Base-by-base conservation (phyloP, 2,888 invertebrate species). In the Drosophila pegasa region DNA sequence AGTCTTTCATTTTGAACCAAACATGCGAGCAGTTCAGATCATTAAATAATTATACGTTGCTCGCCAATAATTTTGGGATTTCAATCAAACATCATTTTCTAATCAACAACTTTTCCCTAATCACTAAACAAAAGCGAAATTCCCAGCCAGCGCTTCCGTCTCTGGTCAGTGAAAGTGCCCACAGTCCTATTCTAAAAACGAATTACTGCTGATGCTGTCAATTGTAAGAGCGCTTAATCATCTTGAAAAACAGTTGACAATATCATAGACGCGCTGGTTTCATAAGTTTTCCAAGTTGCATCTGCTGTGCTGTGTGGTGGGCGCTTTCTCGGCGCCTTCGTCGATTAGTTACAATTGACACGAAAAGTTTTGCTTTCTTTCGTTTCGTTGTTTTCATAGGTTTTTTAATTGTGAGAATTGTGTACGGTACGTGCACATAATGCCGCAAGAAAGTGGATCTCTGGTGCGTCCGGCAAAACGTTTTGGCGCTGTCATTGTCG, bases 301-400 rank as follows among this genome's bases (percentile, higher is more conserved):
- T 62, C 50, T 51, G 38, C 35, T 25, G n/a, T 43, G 25, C 35
- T 16, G n/a, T 8, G 10, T 31, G 75, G 72, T 81, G 82, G 79
- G 71, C 75, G 87, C 88, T 85, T 85, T 85, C 88, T 68, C 87
- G 75, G 78, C 80, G 71, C 71, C 64, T 50, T 83, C 88, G 88
- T 86, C 84, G 88, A 85, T 85, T 88, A 87, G 87, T 84, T 84
- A 75, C 85, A 85, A 85, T 87, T 84, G 81, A 87, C 84, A 84
- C 88, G 60, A 76, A 76, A 80, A 81, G 60, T 79, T 66, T 86
- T 80, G 64, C 68, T n/a, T n/a, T 59, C 64, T 56, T 64, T 71
- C 65, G n/a, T 71, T 67, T 65, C 56, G 70, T 62, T 80, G 57
- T 84, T 87, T 80, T 75, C 66, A 77, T 80, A 65, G 8, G 56